A percentile compares a stretch with the other conserved stretches of the same genome.
Conservation (phyloP, 2,888 invertebrate genomes). For the Torymus tubicola region DNA sequence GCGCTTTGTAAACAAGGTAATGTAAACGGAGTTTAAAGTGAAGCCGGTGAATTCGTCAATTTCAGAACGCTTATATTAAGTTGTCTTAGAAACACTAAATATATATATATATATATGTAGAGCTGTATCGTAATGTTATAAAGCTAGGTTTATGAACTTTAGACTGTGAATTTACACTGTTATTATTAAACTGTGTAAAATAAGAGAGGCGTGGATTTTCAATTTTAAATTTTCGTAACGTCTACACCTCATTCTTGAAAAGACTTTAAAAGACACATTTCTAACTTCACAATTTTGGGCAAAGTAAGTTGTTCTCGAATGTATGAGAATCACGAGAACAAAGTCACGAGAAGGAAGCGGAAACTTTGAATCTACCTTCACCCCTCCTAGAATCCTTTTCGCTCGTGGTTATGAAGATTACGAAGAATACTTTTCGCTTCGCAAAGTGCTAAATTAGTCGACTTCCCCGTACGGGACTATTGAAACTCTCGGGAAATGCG, state of each 20-base stretch:
- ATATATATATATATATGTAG: too few species aligned
- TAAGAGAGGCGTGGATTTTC: too few species aligned
- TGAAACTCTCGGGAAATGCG: background rate
- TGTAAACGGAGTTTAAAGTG: too few species aligned
- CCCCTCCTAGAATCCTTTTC: constrained; percentile 7
- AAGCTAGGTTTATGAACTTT: too few species aligned
- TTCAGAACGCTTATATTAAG: too few species aligned
- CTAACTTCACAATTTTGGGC: background rate
- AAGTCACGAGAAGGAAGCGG: constrained; percentile 7
- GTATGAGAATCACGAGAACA: background rate
- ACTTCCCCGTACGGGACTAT: background rate
- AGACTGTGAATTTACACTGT: too few species aligned
- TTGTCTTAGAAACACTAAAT: too few species aligned
- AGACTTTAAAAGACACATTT: background rate
- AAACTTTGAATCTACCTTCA: constrained; percentile 11
- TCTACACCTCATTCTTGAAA: background rate
- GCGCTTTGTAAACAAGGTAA: too few species aligned
- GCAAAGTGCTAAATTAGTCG: constrained; percentile 20
- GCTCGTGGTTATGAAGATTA: constrained; percentile 10
- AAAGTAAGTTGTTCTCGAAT: constrained; percentile 19
- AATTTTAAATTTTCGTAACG: background rate
- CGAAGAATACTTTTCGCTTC: constrained; percentile 7
- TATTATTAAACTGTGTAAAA: too few species aligned
- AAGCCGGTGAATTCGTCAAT: too few species aligned
- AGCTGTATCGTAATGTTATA: too few species aligned